Base-by-base conservation (phyloP, 2,797 vertebrate genomes). In the Sebastes minor region DNA sequence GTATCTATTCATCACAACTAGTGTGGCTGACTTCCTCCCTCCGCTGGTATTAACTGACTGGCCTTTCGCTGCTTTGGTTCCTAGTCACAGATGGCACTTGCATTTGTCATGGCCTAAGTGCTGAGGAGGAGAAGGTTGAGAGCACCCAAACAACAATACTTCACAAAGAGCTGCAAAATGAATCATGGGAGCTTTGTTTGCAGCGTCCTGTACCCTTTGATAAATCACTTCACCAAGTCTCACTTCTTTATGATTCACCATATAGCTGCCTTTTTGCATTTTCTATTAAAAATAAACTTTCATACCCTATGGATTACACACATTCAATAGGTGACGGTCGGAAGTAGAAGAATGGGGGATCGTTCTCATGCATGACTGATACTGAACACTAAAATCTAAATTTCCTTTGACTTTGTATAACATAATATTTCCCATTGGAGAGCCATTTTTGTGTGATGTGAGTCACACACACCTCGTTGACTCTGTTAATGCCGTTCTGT, bases 1-100 rank as follows among this genome's bases (percentile, higher is more conserved):
- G 76, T 69, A 85, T 91, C 89, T 83, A 91, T 91, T 92, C 73
- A 91, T 94, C 92, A 90, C 81, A 67, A 84, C 83, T 81, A 86
- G 86, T 67, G 69, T 64, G 82, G 78, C 79, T 85, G 90, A 85
- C 84, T 84, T 82, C 74, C 63, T 75, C 71, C 77, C 70, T 73
- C 55, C 20, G 6, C 69, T 66, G 23, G 76, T 74, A 66, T 89
- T 80, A 86, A 82, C 74, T 74, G 81, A 84, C 68, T 76, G 74
- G 66, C 78, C 78, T 86, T 90, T 85, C 5, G 20, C 78, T 82
- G 74, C 80, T 80, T 72, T 87, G 85, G 71, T 72, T 88, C 66
- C 77, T 81, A 80, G 86, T 88, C 86, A 83, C 82, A 91, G 77
- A 69, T 86, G 91, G 86, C 92, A 86, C 88, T 85, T 76, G 60